Base-by-base conservation (phyloP, 2,888 invertebrate genomes). In the Leucophenga montana region DNA sequence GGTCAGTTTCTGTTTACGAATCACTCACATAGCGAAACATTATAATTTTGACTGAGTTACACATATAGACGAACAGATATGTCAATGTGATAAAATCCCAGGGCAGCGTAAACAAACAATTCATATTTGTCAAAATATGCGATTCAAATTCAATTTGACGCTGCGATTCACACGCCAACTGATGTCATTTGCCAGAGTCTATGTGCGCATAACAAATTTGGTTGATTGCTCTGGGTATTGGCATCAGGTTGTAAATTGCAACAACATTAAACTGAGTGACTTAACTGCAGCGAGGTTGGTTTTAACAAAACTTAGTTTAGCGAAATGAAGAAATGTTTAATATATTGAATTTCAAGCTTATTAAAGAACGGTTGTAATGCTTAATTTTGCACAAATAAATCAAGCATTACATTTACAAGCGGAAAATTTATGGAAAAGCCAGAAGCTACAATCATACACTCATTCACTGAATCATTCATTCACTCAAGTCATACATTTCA, bases 211-310 rank as follows among this genome's bases (percentile, higher is more conserved):
- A 82, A 82, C 78, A 82, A 81, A 81, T 81, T 81, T 84, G 85
- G 78, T 81, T 81, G 84, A 85, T 82, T 81, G 81, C 77, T 73
- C 62, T 62, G 85, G 71, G 85, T 11, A 50, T 14, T 56, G 11
- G 18, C 3, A 18, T 8, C 27, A 13, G 20, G 56, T 20, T 14
- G 22, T 27, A 27, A 27, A 27, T 27, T 2, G 27, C 2, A 4
- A 3, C 2, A 27, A 27, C 27, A 4, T 27, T 27, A 3, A 27
- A 27, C 27, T 20, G 27, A 27, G 56, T 56, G 50, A n/a, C 3
- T 27, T 27, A 27, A 2, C 27, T 27, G 2, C 4, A 27, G 27
- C 4, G 4, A 27, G 3, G 2, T 27, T 48, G 1, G 48, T 53
- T 53, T 53, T 50, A 50, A n/a, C 9, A 2, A 18, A 50, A 8